Percentiles rank a stretch among this genome's conserved stretches.
Evolutionary conservation across 2,113 vertebrate species (phyloP).

Genomic region (Crocuta crocuta): DNA sequence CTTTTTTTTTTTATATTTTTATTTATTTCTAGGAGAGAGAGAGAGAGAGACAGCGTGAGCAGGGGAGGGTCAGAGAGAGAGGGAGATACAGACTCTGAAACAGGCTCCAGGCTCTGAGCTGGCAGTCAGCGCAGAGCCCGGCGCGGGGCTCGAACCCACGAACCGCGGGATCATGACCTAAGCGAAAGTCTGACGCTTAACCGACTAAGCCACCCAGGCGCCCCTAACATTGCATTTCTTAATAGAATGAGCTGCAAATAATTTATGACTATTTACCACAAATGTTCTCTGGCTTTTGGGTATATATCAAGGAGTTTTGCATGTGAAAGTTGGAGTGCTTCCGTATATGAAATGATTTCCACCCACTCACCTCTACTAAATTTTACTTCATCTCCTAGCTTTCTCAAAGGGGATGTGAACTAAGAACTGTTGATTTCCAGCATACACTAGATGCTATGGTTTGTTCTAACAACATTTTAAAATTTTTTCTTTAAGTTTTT

Average conservation of each 20-base stretch:
- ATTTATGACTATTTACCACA: background rate
- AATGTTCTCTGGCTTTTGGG: background rate
- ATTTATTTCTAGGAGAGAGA: too few species aligned
- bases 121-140: too few species aligned
- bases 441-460: background rate
- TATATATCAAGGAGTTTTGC: background rate
- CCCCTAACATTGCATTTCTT: background rate
- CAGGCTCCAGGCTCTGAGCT: too few species aligned
- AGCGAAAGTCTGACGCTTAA: too few species aligned
- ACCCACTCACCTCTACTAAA: background rate
- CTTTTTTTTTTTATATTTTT: background rate
- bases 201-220: too few species aligned
- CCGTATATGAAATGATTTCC: background rate
- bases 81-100: too few species aligned
- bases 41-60: too few species aligned
- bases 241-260: background rate
- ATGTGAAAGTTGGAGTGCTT: rapidly evolving
- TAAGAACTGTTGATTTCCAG: background rate
- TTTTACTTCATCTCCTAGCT: background rate
- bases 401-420: background rate
- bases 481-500: too few species aligned
- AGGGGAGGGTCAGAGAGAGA: too few species aligned
- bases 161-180: too few species aligned
- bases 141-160: too few species aligned
- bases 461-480: background rate